These are phyloP conservation scores for Lobophora halterata DNA, from an alignment of 2,888 invertebrate genomes.

Conservation along the genomic window DNA sequence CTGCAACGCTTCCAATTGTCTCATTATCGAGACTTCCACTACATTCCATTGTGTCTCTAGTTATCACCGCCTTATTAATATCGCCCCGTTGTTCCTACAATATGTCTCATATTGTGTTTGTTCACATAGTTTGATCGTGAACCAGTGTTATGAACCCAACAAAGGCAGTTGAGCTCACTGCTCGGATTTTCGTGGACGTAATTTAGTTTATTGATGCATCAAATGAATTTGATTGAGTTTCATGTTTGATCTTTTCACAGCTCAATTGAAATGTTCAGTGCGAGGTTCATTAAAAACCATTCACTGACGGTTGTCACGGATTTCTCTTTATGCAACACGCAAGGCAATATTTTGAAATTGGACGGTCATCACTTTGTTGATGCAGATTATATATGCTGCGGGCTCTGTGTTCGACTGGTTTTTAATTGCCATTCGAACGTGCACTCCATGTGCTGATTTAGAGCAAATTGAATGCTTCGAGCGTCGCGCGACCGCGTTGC, in stretches of 20 bases:
- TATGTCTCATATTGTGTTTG: constrained; percentile 39
- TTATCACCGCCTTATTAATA: constrained; percentile 52
- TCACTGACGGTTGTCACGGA: constrained; percentile 35
- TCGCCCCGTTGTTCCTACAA: constrained; percentile 32
- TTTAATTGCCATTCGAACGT: constrained; percentile 57
- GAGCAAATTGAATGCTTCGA: constrained; percentile 65
- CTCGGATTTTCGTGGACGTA: constrained; percentile 3
- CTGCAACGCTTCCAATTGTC: constrained; percentile 72
- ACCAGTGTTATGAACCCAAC: no score
- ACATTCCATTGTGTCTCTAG: constrained; percentile 52
- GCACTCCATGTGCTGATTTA: constrained; percentile 59
- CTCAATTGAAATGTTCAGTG: constrained; percentile 28
- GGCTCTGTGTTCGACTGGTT: constrained; percentile 51
- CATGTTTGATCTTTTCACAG: constrained; percentile 29
- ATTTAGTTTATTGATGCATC: constrained; percentile 13
- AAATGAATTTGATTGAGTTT: constrained; percentile 17
- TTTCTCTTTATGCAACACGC: constrained; percentile 35
- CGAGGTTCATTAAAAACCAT: constrained; percentile 32
- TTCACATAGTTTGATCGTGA: constrained; percentile 29
- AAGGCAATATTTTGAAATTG: constrained; percentile 45
- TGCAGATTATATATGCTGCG: constrained; percentile 60
- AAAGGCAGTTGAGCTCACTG: constrained; percentile 23
- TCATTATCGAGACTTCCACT: constrained; percentile 55
- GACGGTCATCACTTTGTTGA: constrained; percentile 51
- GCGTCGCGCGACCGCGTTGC: constrained; percentile 44